Base-by-base conservation (phyloP, 2,113 vertebrate species). In the Phyllostomus discolor region DNA sequence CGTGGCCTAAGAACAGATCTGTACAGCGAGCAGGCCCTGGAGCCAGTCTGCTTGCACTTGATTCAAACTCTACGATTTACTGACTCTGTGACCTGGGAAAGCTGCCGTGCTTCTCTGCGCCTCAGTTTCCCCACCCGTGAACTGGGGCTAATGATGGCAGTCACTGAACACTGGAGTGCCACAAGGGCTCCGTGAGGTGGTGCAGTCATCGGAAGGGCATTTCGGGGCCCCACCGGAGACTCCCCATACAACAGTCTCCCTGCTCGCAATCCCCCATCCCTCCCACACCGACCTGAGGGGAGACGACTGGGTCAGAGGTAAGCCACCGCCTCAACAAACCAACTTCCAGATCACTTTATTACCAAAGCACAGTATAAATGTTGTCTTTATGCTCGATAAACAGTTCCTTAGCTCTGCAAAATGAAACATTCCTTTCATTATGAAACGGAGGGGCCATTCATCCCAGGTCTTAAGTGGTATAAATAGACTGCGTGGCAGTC, bases 381-480 rank as follows among this genome's bases (percentile, higher is more conserved):
- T 95, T 96, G 96, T 91, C 90, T 95, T 96, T 94, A 87, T 93
- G 93, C 95, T 95, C 97, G 76, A 93, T 93, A 96, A 98, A 97
- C 86, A 95, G 96, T 93, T 95, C 95, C 94, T 90, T 50, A 5
- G 91, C 89, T 95, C 93, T 85, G 89, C 52, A n/a, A 91, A 95
- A 95, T 97, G 97, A 97, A 98, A 96, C 93, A 97, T 97, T 95
- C 96, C 97, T 98, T 98, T 97, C 97, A 97, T 97, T 97, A 96
- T 64, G 83, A 94, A 95, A 93, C 20, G 14, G 62, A 95, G 97
- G 82, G 81, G 93, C 80, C 91, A 93, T 97, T 97, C 95, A 93
- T 98, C 93, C 87, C 16, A 0, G 69, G 83, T 95, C 96, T 88
- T 98, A 97, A 97, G 94, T 95, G 95, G 97, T 93, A 88, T 95